These are phyloP conservation scores for Parauchenoglanis ngamensis DNA, from an alignment of 2,797 vertebrate genomes.

Conservation along the genomic window DNA sequence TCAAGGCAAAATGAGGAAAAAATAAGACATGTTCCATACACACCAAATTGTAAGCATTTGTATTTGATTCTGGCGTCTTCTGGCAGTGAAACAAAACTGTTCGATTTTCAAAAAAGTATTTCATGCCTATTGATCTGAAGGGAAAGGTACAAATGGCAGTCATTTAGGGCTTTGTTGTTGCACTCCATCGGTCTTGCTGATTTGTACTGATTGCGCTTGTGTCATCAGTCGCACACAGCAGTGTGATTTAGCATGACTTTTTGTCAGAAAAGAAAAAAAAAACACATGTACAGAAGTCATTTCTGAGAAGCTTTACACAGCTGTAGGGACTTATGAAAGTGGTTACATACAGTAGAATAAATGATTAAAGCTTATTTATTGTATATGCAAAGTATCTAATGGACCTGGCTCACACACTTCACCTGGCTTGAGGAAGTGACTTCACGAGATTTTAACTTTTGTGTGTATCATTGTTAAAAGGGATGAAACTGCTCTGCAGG, in stretches of 20 bases:
- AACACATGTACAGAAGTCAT: conserved; percentile 24
- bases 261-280: conserved; percentile 30
- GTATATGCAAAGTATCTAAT: neutral
- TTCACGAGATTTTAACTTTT: neutral
- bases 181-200: conserved; percentile 49
- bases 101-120: conserved; percentile 48
- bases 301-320: conserved; percentile 24
- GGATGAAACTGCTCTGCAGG: neutral
- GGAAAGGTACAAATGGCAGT: conserved; percentile 51
- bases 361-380: neutral
- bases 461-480: neutral
- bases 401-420: neutral
- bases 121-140: conserved; percentile 44
- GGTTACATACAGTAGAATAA: neutral
- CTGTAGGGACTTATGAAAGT: neutral
- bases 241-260: conserved; percentile 50
- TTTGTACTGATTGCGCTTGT: conserved; percentile 49
- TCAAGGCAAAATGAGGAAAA: neutral
- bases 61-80: conserved; percentile 18
- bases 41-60: conserved; percentile 19
- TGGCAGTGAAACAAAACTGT: conserved; percentile 43
- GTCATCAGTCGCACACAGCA: conserved; percentile 50
- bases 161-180: conserved; percentile 51
- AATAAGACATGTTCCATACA: neutral
- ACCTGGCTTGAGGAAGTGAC: neutral